Conservation (phyloP, 2,888 invertebrate species). For the Alitta virens region DNA sequence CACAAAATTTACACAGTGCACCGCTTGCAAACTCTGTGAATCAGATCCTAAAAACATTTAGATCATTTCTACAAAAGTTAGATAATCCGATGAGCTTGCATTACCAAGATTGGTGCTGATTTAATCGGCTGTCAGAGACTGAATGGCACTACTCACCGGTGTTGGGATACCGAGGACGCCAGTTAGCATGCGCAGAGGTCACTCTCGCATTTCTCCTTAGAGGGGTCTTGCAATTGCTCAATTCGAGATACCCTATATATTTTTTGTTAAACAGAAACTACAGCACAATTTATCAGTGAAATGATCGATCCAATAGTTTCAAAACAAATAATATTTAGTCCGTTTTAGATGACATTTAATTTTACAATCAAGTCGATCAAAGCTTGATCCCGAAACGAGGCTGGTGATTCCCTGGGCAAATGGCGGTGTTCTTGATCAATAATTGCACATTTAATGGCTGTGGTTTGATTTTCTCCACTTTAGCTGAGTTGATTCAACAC, state of each 20-base stretch:
- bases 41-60: too few species aligned
- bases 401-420: conserved; percentile 45
- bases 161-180: conserved; percentile 20
- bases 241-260: neutral
- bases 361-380: too few species aligned
- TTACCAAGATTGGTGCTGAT: too few species aligned
- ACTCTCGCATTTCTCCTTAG: neutral
- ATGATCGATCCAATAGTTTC: too few species aligned
- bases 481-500: conserved; percentile 80
- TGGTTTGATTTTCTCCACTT: conserved; percentile 77
- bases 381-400: neutral
- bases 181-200: conserved; percentile 17
- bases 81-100: too few species aligned
- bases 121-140: neutral
- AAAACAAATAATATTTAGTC: too few species aligned
- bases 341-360: too few species aligned
- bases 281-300: too few species aligned
- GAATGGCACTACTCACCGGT: conserved; percentile 21
- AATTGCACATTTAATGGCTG: conserved; percentile 85
- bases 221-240: neutral
- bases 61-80: too few species aligned
- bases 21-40: too few species aligned
- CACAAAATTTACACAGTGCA: too few species aligned
- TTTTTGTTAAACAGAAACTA: too few species aligned
- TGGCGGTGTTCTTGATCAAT: conserved; percentile 89